These are phyloP conservation scores for Takifugu rubripes DNA, from an alignment of 2,797 vertebrate species.

Conservation along the genomic window DNA sequence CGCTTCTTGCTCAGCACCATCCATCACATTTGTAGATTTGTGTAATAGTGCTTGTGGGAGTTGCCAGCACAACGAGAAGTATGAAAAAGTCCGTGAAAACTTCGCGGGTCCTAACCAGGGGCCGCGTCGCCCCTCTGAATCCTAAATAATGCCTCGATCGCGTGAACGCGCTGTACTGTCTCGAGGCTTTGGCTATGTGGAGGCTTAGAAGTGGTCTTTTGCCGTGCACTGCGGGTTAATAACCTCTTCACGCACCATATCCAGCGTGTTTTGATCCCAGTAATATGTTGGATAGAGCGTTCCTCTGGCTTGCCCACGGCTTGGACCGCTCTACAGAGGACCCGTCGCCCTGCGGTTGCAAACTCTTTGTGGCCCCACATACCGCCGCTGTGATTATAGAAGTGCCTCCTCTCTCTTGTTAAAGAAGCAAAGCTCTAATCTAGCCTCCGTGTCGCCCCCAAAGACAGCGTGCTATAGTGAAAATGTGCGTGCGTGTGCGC, in stretches of 20 bases:
- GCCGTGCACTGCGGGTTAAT: constrained; percentile 41
- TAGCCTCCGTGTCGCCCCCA: constrained; percentile 66
- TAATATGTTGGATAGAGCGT: constrained; percentile 49
- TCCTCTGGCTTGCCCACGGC: constrained; percentile 47
- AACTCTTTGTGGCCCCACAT: constrained; percentile 70
- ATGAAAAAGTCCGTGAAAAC: constrained; percentile 16
- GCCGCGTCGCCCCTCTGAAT: constrained; percentile 36
- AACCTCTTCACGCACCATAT: constrained; percentile 47
- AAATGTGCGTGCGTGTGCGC: constrained; percentile 24
- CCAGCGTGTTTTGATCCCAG: constrained; percentile 47
- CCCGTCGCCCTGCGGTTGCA: constrained; percentile 58
- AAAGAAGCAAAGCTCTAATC: constrained; percentile 74
- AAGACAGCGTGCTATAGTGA: constrained; percentile 66
- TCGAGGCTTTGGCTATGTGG: constrained; percentile 27
- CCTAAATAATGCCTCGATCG: constrained; percentile 43
- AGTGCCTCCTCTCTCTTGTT: constrained; percentile 67
- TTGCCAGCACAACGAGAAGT: constrained; percentile 24
- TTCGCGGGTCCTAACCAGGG: constrained; percentile 41
- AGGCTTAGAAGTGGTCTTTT: constrained; percentile 31
- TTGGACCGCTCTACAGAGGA: constrained; percentile 61
- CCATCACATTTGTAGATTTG: constrained; percentile 59
- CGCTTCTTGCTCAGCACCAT: constrained; percentile 64
- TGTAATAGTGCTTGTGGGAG: constrained; percentile 37
- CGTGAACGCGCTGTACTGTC: constrained; percentile 34
- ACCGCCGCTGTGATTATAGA: constrained; percentile 70